Evolutionary conservation across 2,113 vertebrate genomes (phyloP), one percentile per base, ranked within the genome.

Genomic region (Strix aluco): DNA sequence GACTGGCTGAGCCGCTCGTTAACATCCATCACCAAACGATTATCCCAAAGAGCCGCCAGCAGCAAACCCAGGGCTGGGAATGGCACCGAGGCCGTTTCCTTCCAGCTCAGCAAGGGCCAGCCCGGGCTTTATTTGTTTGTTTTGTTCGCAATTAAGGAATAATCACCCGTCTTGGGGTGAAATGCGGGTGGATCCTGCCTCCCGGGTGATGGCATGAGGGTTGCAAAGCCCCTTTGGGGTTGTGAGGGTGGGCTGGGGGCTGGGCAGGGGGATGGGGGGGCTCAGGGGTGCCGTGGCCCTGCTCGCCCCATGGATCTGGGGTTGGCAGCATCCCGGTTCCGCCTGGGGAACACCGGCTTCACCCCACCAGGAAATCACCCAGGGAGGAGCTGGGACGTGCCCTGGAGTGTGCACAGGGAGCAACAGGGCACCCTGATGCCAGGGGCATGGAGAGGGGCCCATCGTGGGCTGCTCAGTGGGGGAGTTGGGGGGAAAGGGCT

Each of bases 251-350:
- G 27, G 17, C 12, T 22, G 4, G 44, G 87, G 51, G 59, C 21
- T 30, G 79, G 51, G n/a, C n/a, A 5, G 10, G 17, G 58, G 25
- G 2, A 1, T 0, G 6, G 44, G 44, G 29, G 34, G 23, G 18
- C 23, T 59, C 5, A 2, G 54, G 29, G 51, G 4, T 42, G 73
- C 73, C 4, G 0, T 11, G 73, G 21, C 21, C 40, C 26, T 19
- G 0, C 38, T 54, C 0, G 3, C 8, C 10, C 65, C 36, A 0
- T 3, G 47, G 87, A 6, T 46, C 9, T 0, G 3, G 79, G 30
- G 7, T 6, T 0, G 14, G 65, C 51, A n/a, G 46, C 59, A 2
- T 4, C 67, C 19, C 8, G 1, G 42, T 16, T 54, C 29, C 27
- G 46, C 57, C 29, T 4, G 0, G 20, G 10, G 71, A 17, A 21